These are phyloP conservation scores for Ceriagrion tenellum DNA, from an alignment of 2,888 invertebrate species.

Conservation along the genomic window DNA sequence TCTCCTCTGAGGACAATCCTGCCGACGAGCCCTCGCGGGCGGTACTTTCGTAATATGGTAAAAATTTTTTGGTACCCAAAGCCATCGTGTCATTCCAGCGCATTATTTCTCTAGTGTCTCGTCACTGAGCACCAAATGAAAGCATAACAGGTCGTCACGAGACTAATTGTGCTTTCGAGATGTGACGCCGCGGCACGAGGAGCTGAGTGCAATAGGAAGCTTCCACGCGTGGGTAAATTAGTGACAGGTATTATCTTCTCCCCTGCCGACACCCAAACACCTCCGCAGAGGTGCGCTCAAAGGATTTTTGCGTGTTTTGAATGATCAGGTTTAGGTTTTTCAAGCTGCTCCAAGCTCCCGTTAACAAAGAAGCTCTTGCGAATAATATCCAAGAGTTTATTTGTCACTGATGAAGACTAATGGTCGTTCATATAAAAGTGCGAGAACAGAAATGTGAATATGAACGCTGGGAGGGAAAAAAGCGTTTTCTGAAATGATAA, in stretches of 20 bases:
- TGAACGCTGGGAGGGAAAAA: too few relatives aligned
- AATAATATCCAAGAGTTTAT: too few relatives aligned
- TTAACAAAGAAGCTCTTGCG: too few relatives aligned
- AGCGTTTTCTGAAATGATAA: too few relatives aligned
- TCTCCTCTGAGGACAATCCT: too few relatives aligned
- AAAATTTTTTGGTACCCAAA: not conserved
- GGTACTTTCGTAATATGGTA: too few relatives aligned
- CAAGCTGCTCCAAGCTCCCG: too few relatives aligned
- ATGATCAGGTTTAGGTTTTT: not conserved
- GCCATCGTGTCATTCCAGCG: not conserved
- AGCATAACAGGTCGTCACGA: not conserved
- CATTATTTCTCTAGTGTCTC: not conserved
- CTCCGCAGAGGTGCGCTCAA: not conserved
- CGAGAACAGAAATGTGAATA: too few relatives aligned
- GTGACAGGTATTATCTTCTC: not conserved
- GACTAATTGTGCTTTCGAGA: constrained; percentile 16
- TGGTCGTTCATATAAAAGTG: too few relatives aligned
- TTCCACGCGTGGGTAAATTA: not conserved
- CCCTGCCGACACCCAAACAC: not conserved
- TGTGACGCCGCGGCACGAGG: not conserved
- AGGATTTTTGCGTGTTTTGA: not conserved
- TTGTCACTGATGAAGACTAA: too few relatives aligned
- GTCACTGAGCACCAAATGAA: not conserved
- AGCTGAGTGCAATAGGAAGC: not conserved
- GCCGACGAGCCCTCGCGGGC: too few relatives aligned